phyloP scores from a whole-genome alignment of 2,113 vertebrate species.

The Onychostoma macrolepis region DNA sequence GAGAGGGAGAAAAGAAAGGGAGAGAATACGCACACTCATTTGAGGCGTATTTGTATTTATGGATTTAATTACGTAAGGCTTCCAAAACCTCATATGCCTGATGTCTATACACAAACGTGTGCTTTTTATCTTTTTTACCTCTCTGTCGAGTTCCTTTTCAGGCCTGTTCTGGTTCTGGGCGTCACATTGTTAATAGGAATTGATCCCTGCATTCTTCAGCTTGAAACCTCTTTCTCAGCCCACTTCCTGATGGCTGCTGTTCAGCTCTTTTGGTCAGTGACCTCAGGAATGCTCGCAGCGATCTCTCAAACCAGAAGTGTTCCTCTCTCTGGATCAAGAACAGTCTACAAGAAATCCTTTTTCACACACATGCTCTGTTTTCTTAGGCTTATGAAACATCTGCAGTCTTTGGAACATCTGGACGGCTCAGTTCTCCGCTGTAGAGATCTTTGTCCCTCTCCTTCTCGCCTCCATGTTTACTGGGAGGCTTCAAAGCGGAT shows the following conservation, averaged over 20 bases:
- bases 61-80: slow-evolving; percentile 46
- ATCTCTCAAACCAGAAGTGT: slow-evolving; percentile 48
- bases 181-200: slow-evolving; percentile 72
- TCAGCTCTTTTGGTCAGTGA: slow-evolving; percentile 51
- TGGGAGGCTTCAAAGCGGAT: slow-evolving; percentile 28
- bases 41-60: slow-evolving; percentile 44
- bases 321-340: slow-evolving; percentile 47
- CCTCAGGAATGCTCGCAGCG: slow-evolving; percentile 51
- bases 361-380: slow-evolving; percentile 37
- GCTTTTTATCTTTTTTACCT: slow-evolving; percentile 29
- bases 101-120: not conserved
- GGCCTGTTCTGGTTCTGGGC: slow-evolving; percentile 65
- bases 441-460: slow-evolving; percentile 39
- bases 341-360: slow-evolving; percentile 32
- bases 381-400: slow-evolving; percentile 51
- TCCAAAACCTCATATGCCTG: slow-evolving; percentile 26
- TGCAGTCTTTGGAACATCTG: slow-evolving; percentile 52
- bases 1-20: slow-evolving; percentile 16
- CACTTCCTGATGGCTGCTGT: slow-evolving; percentile 81
- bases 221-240: slow-evolving; percentile 81
- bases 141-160: slow-evolving; percentile 58
- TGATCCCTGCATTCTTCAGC: slow-evolving; percentile 76
- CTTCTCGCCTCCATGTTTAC: slow-evolving; percentile 19
- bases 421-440: slow-evolving; percentile 22
- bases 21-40: slow-evolving; percentile 19